These are phyloP conservation scores for Xanthorhoe spadicearia DNA, from an alignment of 2,888 invertebrate species.

Conservation along the genomic window DNA sequence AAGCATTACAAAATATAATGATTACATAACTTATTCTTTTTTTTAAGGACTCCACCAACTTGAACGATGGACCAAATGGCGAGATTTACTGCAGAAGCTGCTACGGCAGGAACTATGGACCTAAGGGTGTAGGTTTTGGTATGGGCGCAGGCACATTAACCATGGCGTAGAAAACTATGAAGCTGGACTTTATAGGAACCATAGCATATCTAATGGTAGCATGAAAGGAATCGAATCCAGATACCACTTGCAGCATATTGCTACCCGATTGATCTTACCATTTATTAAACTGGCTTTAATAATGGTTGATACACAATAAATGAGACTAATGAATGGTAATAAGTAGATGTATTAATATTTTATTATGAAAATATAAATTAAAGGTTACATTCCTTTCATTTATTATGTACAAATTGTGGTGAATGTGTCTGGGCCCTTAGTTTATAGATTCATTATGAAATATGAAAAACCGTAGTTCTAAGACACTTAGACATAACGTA, in stretches of 20 bases:
- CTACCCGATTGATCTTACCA: slow-evolving; percentile 78
- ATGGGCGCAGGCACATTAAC: slow-evolving; percentile 95
- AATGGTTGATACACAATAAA: slow-evolving; percentile 78
- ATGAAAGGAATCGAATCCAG: slow-evolving; percentile 77
- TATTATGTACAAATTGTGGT: slow-evolving; percentile 77
- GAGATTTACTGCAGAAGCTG: slow-evolving; percentile 97
- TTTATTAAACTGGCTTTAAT: slow-evolving; percentile 84
- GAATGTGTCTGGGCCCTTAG: slow-evolving; percentile 84
- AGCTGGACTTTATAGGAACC: slow-evolving; percentile 79
- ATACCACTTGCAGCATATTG: slow-evolving; percentile 52
- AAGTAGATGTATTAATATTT: slow-evolving; percentile 72
- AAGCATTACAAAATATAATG: no score
- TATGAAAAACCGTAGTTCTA: slow-evolving; percentile 78
- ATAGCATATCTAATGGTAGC: slow-evolving; percentile 64
- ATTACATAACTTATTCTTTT: slow-evolving; percentile 2
- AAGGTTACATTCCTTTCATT: slow-evolving; percentile 85
- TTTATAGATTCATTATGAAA: slow-evolving; percentile 84
- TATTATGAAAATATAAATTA: slow-evolving; percentile 82
- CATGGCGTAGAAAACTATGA: slow-evolving; percentile 86
- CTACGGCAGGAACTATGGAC: slow-evolving; percentile 94
- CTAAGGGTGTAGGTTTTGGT: slow-evolving; percentile 95
- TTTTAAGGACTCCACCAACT: slow-evolving; percentile 92
- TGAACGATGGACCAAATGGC: slow-evolving; percentile 96
- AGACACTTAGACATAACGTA: slow-evolving; percentile 76
- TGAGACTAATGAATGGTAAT: slow-evolving; percentile 75